Percentiles rank a stretch among this genome's conserved stretches.
Evolutionary conservation across 2,888 invertebrate genomes (phyloP).

Genomic region (Zaprionus lineosus): DNA sequence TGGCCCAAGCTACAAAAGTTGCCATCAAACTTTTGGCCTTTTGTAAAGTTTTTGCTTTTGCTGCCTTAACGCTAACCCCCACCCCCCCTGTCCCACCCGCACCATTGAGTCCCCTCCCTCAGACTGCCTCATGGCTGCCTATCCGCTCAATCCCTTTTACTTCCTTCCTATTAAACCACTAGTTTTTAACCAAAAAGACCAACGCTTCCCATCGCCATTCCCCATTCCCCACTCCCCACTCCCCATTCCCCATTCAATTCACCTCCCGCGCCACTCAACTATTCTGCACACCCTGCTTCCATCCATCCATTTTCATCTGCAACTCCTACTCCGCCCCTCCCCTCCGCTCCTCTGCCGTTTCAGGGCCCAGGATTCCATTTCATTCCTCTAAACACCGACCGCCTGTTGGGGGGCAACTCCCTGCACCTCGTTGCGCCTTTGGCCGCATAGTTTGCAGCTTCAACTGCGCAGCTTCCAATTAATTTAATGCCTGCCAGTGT

Average conservation of each 20-base stretch:
- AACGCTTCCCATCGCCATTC: too few species aligned
- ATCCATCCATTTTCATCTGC: too few species aligned
- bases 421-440: slow-evolving; percentile 35
- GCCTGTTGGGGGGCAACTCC: slow-evolving; percentile 41
- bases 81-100: background rate
- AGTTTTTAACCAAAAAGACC: too few species aligned
- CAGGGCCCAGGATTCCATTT: background rate
- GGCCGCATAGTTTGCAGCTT: slow-evolving; percentile 54
- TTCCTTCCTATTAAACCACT: too few species aligned
- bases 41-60: slow-evolving; percentile 71
- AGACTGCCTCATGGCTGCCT: too few species aligned
- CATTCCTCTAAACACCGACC: background rate
- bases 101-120: background rate
- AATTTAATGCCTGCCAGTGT: slow-evolving; percentile 78
- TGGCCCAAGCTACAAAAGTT: slow-evolving; percentile 70
- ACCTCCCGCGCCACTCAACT: too few species aligned
- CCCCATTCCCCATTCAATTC: background rate
- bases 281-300: too few species aligned
- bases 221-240: background rate
- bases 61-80: slow-evolving; percentile 26
- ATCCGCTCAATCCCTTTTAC: too few species aligned
- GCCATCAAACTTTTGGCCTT: slow-evolving; percentile 78
- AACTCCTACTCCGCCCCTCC: too few species aligned
- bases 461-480: slow-evolving; percentile 72
- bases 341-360: slow-evolving; percentile 1